phyloP scores from a whole-genome alignment of 2,797 vertebrate species.

The Paguma larvata region DNA sequence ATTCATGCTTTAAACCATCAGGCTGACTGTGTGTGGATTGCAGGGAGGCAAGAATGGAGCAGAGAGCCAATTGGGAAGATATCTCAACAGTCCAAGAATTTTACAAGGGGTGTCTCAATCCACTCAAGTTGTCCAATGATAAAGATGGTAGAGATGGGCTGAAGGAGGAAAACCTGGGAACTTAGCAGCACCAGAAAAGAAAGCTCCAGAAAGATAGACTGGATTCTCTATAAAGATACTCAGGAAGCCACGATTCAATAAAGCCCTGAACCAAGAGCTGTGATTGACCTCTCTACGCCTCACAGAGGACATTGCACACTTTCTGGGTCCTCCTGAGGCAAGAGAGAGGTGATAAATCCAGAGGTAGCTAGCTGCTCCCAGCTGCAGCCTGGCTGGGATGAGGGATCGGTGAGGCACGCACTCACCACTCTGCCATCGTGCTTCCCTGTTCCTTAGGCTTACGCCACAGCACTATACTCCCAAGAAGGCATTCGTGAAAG shows the following conservation, averaged over 20 bases:
- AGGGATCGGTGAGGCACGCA: rapidly evolving
- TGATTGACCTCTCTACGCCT: not conserved
- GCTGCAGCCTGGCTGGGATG: too few relatives aligned
- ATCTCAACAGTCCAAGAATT: not conserved
- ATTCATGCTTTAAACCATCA: not conserved
- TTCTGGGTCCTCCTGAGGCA: not conserved
- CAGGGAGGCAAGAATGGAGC: not conserved
- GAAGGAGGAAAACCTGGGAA: not conserved
- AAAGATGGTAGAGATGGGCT: not conserved
- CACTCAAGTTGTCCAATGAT: not conserved
- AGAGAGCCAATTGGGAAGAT: not conserved
- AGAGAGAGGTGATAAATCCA: rapidly evolving
- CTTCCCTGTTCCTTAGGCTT: not conserved
- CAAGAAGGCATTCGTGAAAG: not conserved
- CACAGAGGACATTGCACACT: too few relatives aligned
- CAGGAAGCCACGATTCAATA: not conserved
- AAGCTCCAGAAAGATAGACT: not conserved
- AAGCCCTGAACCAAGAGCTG: not conserved
- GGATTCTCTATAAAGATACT: not conserved
- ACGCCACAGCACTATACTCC: rapidly evolving
- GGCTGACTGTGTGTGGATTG: not conserved
- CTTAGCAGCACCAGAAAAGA: not conserved
- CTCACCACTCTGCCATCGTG: not conserved
- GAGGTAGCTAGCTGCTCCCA: too few relatives aligned
- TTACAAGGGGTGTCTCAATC: not conserved